phyloP scores from a whole-genome alignment of 64 coral and sea anemone genomes.

The Montipora cactus region DNA sequence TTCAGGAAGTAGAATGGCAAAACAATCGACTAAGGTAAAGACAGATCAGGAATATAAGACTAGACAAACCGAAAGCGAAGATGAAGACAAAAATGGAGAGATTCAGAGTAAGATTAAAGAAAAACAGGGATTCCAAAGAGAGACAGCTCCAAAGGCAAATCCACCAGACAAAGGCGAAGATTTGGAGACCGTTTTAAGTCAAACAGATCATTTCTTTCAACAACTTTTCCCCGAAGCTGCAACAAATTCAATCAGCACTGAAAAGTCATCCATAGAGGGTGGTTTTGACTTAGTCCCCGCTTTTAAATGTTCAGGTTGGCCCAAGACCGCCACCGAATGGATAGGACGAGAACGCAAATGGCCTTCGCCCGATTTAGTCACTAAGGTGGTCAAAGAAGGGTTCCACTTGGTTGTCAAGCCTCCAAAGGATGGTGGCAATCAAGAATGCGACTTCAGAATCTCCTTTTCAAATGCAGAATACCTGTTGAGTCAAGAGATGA shows the following conservation, averaged over 20 bases:
- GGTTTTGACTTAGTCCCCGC: slow-evolving; percentile 63
- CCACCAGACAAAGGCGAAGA: neutral
- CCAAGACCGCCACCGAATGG: slow-evolving; percentile 47
- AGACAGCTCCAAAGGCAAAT: no score
- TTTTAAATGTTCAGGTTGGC: slow-evolving; percentile 61
- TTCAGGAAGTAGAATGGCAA: neutral
- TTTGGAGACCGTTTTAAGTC: slow-evolving; percentile 2
- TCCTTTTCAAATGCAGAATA: slow-evolving; percentile 66
- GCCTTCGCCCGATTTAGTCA: slow-evolving; percentile 21
- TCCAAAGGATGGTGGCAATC: neutral
- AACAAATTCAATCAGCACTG: neutral
- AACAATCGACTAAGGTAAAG: neutral
- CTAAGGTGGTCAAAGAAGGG: neutral
- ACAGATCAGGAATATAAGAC: neutral
- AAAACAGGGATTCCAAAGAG: neutral
- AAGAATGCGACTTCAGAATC: slow-evolving; percentile 61
- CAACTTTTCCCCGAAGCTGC: neutral
- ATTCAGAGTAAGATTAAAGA: neutral
- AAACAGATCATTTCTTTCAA: neutral
- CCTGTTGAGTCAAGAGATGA: slow-evolving; percentile 20
- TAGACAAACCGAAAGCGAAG: neutral
- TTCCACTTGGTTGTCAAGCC: slow-evolving; percentile 21
- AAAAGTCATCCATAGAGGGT: neutral
- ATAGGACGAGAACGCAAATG: slow-evolving; percentile 32
- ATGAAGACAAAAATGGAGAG: no score